These are phyloP conservation scores for Lepus timidus DNA, from an alignment of 2,113 vertebrate species.

Conservation along the genomic window DNA sequence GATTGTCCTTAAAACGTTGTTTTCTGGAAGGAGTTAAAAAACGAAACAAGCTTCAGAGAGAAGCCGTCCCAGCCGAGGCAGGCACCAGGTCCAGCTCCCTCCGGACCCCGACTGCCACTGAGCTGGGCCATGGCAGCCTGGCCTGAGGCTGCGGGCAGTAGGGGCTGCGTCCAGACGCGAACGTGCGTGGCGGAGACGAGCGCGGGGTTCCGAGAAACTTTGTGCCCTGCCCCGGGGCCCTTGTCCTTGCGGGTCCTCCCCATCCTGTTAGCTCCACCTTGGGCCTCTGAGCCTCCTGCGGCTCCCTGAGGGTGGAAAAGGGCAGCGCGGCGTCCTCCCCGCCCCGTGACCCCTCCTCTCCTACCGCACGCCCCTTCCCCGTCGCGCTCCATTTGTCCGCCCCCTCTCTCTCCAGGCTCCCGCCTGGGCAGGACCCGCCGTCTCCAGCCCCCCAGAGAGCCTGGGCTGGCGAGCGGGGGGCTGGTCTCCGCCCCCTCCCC, in stretches of 20 bases:
- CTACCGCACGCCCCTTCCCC: conserved; percentile 23
- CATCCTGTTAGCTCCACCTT: not conserved
- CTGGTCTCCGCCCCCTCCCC: conserved; percentile 53
- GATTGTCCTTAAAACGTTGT: conserved; percentile 70
- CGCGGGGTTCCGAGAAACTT: conserved; percentile 18
- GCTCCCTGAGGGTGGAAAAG: not conserved
- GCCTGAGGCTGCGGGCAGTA: not conserved
- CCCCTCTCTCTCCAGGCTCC: not conserved
- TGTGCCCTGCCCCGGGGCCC: not conserved
- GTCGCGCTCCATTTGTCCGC: conserved; percentile 52
- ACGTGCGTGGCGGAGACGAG: not conserved
- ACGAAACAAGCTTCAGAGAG: conserved; percentile 69
- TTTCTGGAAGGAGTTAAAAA: conserved; percentile 76
- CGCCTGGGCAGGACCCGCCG: not conserved
- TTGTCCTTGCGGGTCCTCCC: not conserved
- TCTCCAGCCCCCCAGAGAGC: conserved; percentile 55
- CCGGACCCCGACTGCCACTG: not conserved
- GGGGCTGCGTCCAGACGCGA: accelerated
- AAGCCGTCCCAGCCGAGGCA: not conserved
- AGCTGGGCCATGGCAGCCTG: not conserved
- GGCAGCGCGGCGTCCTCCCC: not conserved
- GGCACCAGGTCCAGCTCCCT: not conserved
- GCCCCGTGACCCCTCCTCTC: not conserved
- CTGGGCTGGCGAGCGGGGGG: conserved; percentile 51
- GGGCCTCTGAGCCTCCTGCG: not conserved